These are phyloP conservation scores for Agrotis clavis DNA, from an alignment of 2,888 invertebrate genomes.

Conservation along the genomic window DNA sequence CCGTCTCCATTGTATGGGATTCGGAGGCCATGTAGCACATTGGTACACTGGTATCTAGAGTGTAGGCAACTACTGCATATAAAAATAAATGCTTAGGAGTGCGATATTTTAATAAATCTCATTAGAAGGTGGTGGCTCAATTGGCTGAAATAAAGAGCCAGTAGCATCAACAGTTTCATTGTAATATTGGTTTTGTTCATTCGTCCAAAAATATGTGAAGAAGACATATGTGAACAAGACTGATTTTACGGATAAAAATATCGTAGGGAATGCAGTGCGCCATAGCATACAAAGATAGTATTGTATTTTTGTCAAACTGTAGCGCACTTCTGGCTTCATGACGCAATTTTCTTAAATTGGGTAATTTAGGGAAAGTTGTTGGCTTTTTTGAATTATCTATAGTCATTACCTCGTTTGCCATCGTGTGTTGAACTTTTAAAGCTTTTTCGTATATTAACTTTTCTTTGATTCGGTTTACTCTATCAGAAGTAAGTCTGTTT, in stretches of 20 bases:
- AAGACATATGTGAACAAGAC: slow-evolving; percentile 46
- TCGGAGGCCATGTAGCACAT: slow-evolving; percentile 43
- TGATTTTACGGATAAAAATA: slow-evolving; percentile 29
- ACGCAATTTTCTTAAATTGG: slow-evolving; percentile 36
- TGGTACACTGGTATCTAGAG: slow-evolving; percentile 23
- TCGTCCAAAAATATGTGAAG: slow-evolving; percentile 8
- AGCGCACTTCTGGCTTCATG: slow-evolving; percentile 44
- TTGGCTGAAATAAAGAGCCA: too few relatives aligned
- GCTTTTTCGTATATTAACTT: slow-evolving; percentile 36
- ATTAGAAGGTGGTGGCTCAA: slow-evolving; percentile 12
- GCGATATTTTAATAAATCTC: slow-evolving; percentile 31
- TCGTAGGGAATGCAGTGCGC: slow-evolving; percentile 39
- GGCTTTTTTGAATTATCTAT: slow-evolving; percentile 27
- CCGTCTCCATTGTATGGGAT: slow-evolving; percentile 48
- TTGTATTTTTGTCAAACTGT: slow-evolving; percentile 46
- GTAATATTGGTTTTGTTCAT: too few relatives aligned
- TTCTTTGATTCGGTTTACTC: slow-evolving; percentile 33
- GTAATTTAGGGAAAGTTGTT: slow-evolving; percentile 34
- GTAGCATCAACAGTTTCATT: too few relatives aligned
- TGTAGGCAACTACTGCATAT: slow-evolving; percentile 37
- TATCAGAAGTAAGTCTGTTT: slow-evolving; percentile 38
- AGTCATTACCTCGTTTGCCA: slow-evolving; percentile 37
- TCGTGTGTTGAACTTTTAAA: slow-evolving; percentile 28
- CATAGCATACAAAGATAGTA: slow-evolving; percentile 43
- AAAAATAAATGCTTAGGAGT: slow-evolving; percentile 44